Evolutionary conservation across 1,140 invertebrate genomes (phyloP).

Genomic region (Apis dorsata): DNA sequence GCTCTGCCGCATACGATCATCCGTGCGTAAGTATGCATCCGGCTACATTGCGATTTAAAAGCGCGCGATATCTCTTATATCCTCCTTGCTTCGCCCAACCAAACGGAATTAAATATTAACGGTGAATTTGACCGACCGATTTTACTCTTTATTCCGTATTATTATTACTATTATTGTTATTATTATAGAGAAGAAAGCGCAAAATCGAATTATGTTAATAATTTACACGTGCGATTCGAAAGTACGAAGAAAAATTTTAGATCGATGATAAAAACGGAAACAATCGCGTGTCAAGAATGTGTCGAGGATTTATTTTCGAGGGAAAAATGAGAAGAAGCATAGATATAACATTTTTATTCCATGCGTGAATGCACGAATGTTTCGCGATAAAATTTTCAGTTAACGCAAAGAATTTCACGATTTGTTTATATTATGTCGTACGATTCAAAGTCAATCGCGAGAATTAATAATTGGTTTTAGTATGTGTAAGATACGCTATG

Average conservation of each 20-base stretch:
- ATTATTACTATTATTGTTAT: too few relatives aligned
- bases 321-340: not conserved
- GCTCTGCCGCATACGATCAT: not conserved
- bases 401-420: not conserved
- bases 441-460: too few relatives aligned
- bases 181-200: too few relatives aligned
- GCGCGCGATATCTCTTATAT: not conserved
- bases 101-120: too few relatives aligned
- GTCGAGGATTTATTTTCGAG: not conserved
- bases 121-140: too few relatives aligned
- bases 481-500: too few relatives aligned
- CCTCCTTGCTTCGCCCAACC: not conserved
- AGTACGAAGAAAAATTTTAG: not conserved
- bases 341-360: not conserved
- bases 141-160: too few relatives aligned
- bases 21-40: not conserved
- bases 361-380: not conserved
- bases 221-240: not conserved
- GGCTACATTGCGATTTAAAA: conserved; percentile 4
- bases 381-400: too few relatives aligned
- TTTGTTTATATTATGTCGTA: too few relatives aligned
- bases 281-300: not conserved
- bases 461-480: too few relatives aligned
- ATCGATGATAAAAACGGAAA: not conserved
- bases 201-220: not conserved